Evolutionary conservation across 2,113 vertebrate genomes (phyloP).

Genomic region (Colossoma macropomum): DNA sequence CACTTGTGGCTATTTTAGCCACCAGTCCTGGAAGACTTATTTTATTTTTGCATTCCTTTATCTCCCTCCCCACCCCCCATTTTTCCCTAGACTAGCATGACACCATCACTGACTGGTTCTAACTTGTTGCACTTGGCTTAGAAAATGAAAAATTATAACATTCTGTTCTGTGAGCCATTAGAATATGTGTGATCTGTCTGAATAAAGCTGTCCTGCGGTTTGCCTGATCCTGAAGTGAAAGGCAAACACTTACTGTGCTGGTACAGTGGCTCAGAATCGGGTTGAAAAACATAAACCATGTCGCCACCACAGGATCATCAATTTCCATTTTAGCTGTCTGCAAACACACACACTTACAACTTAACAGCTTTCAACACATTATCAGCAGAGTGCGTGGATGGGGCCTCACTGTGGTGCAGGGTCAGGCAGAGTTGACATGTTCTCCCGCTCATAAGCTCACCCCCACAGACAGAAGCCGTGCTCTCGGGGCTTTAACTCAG

Average conservation of each 20-base stretch:
- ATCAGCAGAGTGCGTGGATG: constrained; percentile 1
- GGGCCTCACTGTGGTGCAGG: neutral
- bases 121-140: constrained; percentile 3
- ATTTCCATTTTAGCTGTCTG: constrained; percentile 19
- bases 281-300: neutral
- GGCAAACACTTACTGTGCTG: constrained; percentile 1
- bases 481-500: constrained; percentile 61
- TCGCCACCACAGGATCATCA: constrained; percentile 9
- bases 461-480: constrained; percentile 57
- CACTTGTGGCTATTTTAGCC: constrained; percentile 13
- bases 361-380: constrained; percentile 28
- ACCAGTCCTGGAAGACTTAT: neutral
- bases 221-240: neutral
- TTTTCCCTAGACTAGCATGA: neutral
- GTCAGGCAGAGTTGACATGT: constrained; percentile 27
- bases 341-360: neutral
- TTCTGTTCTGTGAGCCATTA: neutral
- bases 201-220: constrained; percentile 2
- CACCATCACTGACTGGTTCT: neutral
- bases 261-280: constrained; percentile 10
- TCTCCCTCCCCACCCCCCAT: neutral
- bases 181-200: neutral
- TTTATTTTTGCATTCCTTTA: neutral
- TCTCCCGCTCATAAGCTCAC: constrained; percentile 4
- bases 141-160: constrained; percentile 7